Evolutionary conservation across 37 sponge, comb jelly and placozoan species (phyloP), one percentile per base, ranked within the genome.

Genomic region (Aplysina aerophoba): DNA sequence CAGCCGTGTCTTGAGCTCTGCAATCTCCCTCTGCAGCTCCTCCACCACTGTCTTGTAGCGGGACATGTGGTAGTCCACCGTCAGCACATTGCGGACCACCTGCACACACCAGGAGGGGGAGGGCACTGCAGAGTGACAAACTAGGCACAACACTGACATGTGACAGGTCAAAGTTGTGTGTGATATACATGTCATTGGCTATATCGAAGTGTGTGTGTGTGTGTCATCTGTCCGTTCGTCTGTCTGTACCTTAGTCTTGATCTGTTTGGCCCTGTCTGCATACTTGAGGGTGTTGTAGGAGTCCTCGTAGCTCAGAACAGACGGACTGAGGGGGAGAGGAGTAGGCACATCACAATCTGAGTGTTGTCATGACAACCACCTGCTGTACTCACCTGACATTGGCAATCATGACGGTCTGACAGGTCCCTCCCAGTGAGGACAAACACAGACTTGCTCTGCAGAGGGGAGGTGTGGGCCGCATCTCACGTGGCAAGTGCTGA

Each of bases 201-300:
- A n/a, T n/a, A n/a, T n/a, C n/a, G n/a, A n/a, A n/a, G n/a, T n/a
- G n/a, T n/a, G n/a, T n/a, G n/a, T n/a, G n/a, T n/a, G n/a, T n/a
- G n/a, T n/a, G n/a, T n/a, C n/a, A n/a, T n/a, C n/a, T n/a, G n/a
- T n/a, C n/a, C n/a, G n/a, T n/a, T n/a, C n/a, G n/a, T n/a, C n/a
- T n/a, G n/a, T n/a, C n/a, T n/a, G 37, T 73, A 94, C 95, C 74
- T 88, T 93, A 3, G 94, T 85, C 81, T 93, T 97, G 75, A 97
- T 97, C 64, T 92, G 92, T 79, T 95, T 93, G 19, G 97, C 99
- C 55, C 99, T 89, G 91, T 96, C 95, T 20, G 99, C 99, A 85
- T 99, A 99, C 83, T 91, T 97, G 55, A 99, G 87, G 0, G 99
- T 97, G 85, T 99, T 99, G 85, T 97, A 97, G 6, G 96, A 95